Evolutionary conservation across 2,888 invertebrate genomes (phyloP), one percentile per base, ranked within the genome.

Genomic region (Sepiola atlantica): DNA sequence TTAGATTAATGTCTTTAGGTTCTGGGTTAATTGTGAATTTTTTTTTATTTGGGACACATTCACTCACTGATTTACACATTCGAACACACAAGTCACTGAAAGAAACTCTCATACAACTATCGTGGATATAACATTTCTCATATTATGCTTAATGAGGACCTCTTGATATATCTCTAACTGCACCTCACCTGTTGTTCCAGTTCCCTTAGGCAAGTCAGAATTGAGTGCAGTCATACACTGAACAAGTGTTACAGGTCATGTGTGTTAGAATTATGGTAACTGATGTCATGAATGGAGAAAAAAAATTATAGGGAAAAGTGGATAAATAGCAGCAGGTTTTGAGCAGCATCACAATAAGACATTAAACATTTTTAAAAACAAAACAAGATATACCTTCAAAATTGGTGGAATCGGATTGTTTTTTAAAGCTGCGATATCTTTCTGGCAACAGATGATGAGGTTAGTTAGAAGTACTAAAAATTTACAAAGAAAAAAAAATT

Each of bases 171-270:
- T n/a, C n/a, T n/a, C n/a, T n/a, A n/a, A 24, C 77, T 77, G 28
- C 77, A 77, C n/a, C 77, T 77, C 77, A 77, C 77, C 77, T 16
- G 77, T 77, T 77, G 77, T 77, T 77, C 77, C 77, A 77, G 77
- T 77, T 77, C 77, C 77, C n/a, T 77, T 77, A 77, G 28, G 77
- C 77, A 77, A 77, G 77, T 77, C 28, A 77, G 77, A n/a, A 77
- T n/a, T n/a, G 28, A n/a, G 77, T 77, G 77, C n/a, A 77, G 77
- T 77, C 77, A 77, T 28, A 77, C 77, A 77, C 77, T 77, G 77
- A 77, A 77, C 28, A 77, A 77, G 77, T 77, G 77, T 77, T 77
- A n/a, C 77, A 77, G 28, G 28, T 77, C 77, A 77, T 77, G 77
- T 14, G 77, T n/a, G 77, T 77, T 77, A 77, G 77, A 77, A 77